phyloP scores from a whole-genome alignment of 2,797 vertebrate species.

The Saxicola maurus region DNA sequence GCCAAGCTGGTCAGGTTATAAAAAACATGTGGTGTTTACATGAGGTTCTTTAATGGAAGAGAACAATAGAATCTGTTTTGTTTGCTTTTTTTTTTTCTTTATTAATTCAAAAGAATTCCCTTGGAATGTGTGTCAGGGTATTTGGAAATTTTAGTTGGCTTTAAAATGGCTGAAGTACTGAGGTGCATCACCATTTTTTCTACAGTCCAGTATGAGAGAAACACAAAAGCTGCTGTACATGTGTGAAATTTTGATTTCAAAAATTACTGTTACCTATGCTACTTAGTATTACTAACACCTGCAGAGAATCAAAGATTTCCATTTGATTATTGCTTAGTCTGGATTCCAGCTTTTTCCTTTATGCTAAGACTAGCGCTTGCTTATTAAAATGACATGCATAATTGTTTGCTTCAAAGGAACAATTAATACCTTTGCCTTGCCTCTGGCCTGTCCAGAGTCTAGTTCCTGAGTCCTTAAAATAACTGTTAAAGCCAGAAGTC shows the following conservation, averaged over 20 bases:
- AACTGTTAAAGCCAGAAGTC: neutral
- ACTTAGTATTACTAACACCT: neutral
- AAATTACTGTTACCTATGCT: neutral
- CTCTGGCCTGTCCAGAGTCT: neutral
- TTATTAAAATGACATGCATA: neutral
- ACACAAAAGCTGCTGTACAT: neutral
- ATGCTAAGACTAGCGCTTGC: neutral
- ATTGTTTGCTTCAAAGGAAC: neutral
- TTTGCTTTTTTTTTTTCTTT: neutral
- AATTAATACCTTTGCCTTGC: neutral
- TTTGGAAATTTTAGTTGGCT: neutral
- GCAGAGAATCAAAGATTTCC: neutral
- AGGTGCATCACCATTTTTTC: neutral
- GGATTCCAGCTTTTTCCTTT: neutral
- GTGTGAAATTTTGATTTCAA: neutral
- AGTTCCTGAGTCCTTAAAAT: neutral
- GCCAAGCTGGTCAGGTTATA: neutral
- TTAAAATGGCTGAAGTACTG: neutral
- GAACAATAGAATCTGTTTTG: neutral
- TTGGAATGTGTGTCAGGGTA: neutral
- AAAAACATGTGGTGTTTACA: neutral
- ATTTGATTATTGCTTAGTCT: neutral
- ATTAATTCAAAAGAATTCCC: neutral
- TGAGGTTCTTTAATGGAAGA: neutral
- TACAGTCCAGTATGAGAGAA: neutral